Evolutionary conservation across 2,888 invertebrate species (phyloP), one percentile per base, ranked within the genome.

Genomic region (Lepidochrysops patricia): DNA sequence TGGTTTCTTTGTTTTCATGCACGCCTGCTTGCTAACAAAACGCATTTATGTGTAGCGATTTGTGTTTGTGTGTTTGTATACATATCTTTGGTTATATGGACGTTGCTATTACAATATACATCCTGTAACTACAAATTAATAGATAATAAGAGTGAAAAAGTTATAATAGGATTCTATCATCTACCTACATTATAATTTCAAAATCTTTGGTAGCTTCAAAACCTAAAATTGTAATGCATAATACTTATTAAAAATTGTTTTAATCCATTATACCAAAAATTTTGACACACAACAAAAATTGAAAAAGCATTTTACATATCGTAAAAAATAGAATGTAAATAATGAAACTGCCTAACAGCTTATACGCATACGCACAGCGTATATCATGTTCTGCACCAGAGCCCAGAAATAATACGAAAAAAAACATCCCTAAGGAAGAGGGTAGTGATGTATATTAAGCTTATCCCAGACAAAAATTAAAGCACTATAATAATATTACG

Each of bases 11-110:
- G 32, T 58, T 62, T 57, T 32, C 29, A 27, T 50, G 52, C 34
- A 27, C 65, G 77, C 77, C 76, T 69, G 81, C 79, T 72, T 82
- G 76, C 68, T 76, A 77, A 76, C 71, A 67, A 69, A 67, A 67
- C 74, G 80, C 82, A 75, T 79, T 76, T 72, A 74, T 68, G 77
- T 82, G 80, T 79, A 77, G 86, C 86, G 89, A 88, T 87, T 81
- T 84, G 89, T 88, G 89, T 89, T 89, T 88, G 88, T 89, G 85
- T 88, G 86, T 59, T 59, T 35, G 27, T 35, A 23, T 35, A 35
- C 29, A 32, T 54, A 15, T 54, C n/a, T 12, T 52, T 52, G 52
- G 26, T 52, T 13, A 52, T 6, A 52, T 15, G 7, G 27, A 26
- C 43, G 19, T 43, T 43, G 43, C 43, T 43, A 2, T 43, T 43